Conservation (phyloP, 2,888 invertebrate species). For the Selenia dentaria region DNA sequence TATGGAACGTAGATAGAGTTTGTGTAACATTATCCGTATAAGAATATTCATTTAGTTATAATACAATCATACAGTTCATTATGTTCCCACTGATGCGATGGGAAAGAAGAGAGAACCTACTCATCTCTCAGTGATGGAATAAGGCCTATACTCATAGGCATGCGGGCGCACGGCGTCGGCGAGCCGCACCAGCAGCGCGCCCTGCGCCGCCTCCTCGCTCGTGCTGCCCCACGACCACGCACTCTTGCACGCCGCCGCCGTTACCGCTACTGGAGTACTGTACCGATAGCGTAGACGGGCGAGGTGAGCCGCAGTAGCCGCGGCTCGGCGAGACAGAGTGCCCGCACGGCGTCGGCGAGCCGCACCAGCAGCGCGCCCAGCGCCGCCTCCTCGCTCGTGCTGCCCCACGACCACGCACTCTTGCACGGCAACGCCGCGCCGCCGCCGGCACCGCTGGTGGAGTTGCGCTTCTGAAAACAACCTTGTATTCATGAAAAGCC, state of each 20-base stretch:
- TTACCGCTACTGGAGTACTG: slow-evolving; percentile 18
- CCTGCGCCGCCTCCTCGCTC: slow-evolving; percentile 55
- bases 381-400: slow-evolving; percentile 48
- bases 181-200: slow-evolving; percentile 53
- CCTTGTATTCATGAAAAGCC: not conserved
- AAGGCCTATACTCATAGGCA: too few species aligned
- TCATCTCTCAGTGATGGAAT: too few species aligned
- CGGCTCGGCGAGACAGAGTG: slow-evolving; percentile 57
- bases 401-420: slow-evolving; percentile 56
- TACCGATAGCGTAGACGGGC: slow-evolving; percentile 65
- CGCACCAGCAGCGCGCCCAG: slow-evolving; percentile 55
- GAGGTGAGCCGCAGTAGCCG: slow-evolving; percentile 54
- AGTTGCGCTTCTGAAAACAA: slow-evolving; percentile 29
- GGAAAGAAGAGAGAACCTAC: too few species aligned
- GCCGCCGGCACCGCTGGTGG: slow-evolving; percentile 9
- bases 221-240: slow-evolving; percentile 54
- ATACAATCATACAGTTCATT: too few species aligned
- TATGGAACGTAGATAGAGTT: too few species aligned
- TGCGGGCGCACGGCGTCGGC: slow-evolving; percentile 61
- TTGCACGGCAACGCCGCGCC: slow-evolving; percentile 34
- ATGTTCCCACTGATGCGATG: too few species aligned
- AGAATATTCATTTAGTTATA: too few species aligned
- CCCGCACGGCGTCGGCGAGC: slow-evolving; percentile 59
- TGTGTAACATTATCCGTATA: too few species aligned
- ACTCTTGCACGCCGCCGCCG: slow-evolving; percentile 38